Evolutionary conservation across 2,888 invertebrate species (phyloP), one percentile per base, ranked within the genome.

Genomic region (Automeris io): DNA sequence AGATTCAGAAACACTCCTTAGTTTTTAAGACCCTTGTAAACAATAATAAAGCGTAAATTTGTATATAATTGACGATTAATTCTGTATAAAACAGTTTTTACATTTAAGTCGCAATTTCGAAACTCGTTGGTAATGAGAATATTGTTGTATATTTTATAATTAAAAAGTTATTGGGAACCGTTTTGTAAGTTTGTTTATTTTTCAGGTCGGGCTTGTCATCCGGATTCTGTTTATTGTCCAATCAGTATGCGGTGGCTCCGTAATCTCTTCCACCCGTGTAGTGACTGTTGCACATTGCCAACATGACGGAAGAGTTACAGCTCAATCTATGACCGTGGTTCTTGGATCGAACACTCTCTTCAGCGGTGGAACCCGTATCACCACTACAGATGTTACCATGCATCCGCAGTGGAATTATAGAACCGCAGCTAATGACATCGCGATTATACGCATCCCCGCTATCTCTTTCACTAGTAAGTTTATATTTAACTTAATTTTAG

Each of bases 151-250:
- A n/a, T n/a, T n/a, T n/a, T n/a, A n/a, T n/a, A n/a, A n/a, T n/a
- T n/a, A n/a, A n/a, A n/a, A n/a, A n/a, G n/a, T n/a, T n/a, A n/a
- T n/a, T n/a, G n/a, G n/a, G n/a, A n/a, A n/a, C 2, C n/a, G 5
- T 6, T 5, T 18, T 9, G 2, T 18, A 29, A 7, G 8, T 22
- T 32, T n/a, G 7, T 34, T 33, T 32, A 9, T 25, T 1, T 41
- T 36, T 4, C 43, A 68, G 68, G 63, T 48, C n/a, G 68, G 64
- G 26, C 57, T 68, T 5, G 47, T 68, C 13, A 61, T 64, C 29
- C 39, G 35, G 48, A 37, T 74, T 35, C 44, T 62, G 11, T 12
- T 51, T 1, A 42, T 41, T 33, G 31, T 56, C 18, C 51, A 51
- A 2, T 62, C 65, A 0, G 54, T 64, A 0, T 66, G 67, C 39